phyloP scores from a whole-genome alignment of 2,113 vertebrate species.

The Thalassoma bifasciatum region DNA sequence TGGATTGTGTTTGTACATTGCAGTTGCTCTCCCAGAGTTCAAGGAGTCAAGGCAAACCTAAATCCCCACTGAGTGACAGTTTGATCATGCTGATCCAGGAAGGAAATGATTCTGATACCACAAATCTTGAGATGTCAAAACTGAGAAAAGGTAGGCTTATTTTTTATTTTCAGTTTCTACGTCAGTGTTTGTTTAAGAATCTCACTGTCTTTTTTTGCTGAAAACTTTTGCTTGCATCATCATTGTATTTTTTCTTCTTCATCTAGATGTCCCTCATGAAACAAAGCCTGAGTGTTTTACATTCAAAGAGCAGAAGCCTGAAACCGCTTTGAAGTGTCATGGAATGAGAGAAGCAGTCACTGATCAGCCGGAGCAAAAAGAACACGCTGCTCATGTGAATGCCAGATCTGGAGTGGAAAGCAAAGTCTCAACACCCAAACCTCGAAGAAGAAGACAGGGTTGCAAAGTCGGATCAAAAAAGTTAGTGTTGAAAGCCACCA shows the following conservation, averaged over 20 bases:
- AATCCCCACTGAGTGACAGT: slow-evolving; percentile 89
- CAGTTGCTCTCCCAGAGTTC: slow-evolving; percentile 84
- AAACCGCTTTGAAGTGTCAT: slow-evolving; percentile 32
- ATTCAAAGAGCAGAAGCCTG: slow-evolving; percentile 82
- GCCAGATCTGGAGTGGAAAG: slow-evolving; percentile 37
- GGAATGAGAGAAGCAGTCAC: slow-evolving; percentile 34
- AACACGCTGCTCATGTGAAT: not conserved
- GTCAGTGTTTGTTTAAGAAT: too few relatives aligned
- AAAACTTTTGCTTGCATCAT: not conserved
- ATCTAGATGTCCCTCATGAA: slow-evolving; percentile 52
- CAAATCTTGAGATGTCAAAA: slow-evolving; percentile 76
- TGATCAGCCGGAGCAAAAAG: slow-evolving; percentile 34
- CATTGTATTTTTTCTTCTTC: slow-evolving; percentile 9
- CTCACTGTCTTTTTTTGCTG: too few relatives aligned
- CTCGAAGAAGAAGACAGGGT: slow-evolving; percentile 73
- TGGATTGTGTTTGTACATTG: slow-evolving; percentile 83
- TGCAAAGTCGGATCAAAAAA: slow-evolving; percentile 82
- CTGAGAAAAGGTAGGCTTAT: slow-evolving; percentile 82
- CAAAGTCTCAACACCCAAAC: slow-evolving; percentile 46
- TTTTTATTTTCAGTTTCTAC: not conserved
- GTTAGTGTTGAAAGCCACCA: slow-evolving; percentile 76
- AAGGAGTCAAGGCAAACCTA: slow-evolving; percentile 84
- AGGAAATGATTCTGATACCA: slow-evolving; percentile 83
- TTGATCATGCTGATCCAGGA: slow-evolving; percentile 86
- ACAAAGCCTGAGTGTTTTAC: slow-evolving; percentile 62